Base-by-base conservation (phyloP, 2,113 vertebrate species). In the Bothrops jararaca region DNA sequence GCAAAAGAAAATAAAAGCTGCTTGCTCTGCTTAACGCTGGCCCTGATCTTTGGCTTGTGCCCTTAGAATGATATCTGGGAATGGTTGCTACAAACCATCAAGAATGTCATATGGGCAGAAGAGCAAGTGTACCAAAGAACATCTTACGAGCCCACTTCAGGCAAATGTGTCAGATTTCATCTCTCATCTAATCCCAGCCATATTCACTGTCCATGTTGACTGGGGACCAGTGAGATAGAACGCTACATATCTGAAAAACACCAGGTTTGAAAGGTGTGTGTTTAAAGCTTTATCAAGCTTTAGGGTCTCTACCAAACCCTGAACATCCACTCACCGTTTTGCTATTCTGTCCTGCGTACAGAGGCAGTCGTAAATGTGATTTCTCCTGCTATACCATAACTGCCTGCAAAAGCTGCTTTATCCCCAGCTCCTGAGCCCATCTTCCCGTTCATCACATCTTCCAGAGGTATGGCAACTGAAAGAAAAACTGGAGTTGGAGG, bases 401-500 rank as follows among this genome's bases (percentile, higher is more conserved):
- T 95, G 95, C 92, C 96, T 85, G 69, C 69, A 93, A 93, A 94
- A 89, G 92, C 92, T 87, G 22, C 54, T 92, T 96, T 95, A 80
- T 91, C 95, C 11, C 88, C 95, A 96, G 96, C 96, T 90, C 93
- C 92, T 88, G 94, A 92, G 93, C 86, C 86, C 48, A 91, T 97
- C 94, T 93, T 95, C 85, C 94, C 93, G 58, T 24, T 4, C 57
- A 93, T 54, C 92, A 89, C 91, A 48, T 95, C 96, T 93, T 95
- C 94, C 95, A 97, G 92, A 86, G 96, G 96, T 92, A 97, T 92
- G 58, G 96, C 96, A 94, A 95, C 94, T 50, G 95, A 96, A 95
- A 97, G 90, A 56, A 95, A 94, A 64, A 4, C 9, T 6, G 94
- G 92, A 54, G 53, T 90, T 64, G 93, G 12, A 0, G 92, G 91